Evolutionary conservation across 2,113 vertebrate species (phyloP).

Genomic region (Fulmarus glacialis): DNA sequence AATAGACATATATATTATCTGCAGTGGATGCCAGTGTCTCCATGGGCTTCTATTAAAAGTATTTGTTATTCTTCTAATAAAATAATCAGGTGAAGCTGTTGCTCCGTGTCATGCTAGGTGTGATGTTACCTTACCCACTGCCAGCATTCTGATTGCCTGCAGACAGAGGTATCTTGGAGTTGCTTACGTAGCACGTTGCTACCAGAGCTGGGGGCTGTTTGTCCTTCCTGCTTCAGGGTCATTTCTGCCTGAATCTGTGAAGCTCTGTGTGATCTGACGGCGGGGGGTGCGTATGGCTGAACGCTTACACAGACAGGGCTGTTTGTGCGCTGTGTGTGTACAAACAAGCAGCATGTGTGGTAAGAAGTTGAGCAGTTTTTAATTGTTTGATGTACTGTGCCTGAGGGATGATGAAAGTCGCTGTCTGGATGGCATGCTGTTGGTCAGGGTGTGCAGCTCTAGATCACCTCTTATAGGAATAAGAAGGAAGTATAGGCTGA

Average conservation of each 20-base stretch:
- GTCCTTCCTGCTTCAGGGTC: neutral
- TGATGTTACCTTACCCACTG: neutral
- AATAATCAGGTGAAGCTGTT: neutral
- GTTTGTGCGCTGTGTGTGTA: neutral
- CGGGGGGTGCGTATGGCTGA: accelerated
- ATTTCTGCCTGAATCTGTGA: neutral
- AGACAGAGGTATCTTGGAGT: neutral
- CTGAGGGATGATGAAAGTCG: neutral
- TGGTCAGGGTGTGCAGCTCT: neutral
- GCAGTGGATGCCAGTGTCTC: neutral
- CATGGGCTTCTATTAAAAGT: neutral
- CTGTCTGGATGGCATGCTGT: neutral
- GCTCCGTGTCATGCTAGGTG: neutral
- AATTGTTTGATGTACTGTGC: neutral
- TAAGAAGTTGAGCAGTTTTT: neutral
- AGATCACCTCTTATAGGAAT: neutral
- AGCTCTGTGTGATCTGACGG: neutral
- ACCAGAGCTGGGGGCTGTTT: neutral
- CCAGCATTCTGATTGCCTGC: neutral
- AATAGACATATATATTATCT: neutral
- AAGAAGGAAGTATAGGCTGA: neutral
- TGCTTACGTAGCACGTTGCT: accelerated
- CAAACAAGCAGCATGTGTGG: neutral
- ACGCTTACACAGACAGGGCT: neutral
- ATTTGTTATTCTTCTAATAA: neutral